Evolutionary conservation across 2,113 vertebrate genomes (phyloP), one percentile per base, ranked within the genome.

Genomic region (Cephalopholis sonnerati): DNA sequence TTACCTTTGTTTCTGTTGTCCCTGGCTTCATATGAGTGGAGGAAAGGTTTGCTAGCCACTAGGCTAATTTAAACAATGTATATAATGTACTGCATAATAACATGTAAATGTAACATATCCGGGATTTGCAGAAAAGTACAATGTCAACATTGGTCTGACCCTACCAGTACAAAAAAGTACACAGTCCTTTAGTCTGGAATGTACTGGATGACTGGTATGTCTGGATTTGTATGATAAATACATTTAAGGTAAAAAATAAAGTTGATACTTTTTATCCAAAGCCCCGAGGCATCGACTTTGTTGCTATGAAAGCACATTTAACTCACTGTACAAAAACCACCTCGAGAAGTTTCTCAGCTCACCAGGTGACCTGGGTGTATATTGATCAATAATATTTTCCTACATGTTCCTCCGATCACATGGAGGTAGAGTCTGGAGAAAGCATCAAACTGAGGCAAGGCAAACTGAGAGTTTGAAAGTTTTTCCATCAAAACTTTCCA

Each of bases 401-500:
- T 55, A 3, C 2, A 51, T 51, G 8, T 22, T 2, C 27, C 16
- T 59, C 25, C 24, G 22, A 68, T 18, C 25, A 51, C 18, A 13
- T 36, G 27, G 20, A 77, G 20, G 5, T n/a, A n/a, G 8, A n/a
- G 64, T 58, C 27, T 78, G 15, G 41, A 58, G 32, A 24, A 68
- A 59, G 7, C 7, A 12, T 51, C 50, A 15, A 55, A 44, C 6
- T 50, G 2, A 63, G 22, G 8, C 41, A 22, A 50, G 27, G 29
- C 10, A 18, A 41, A n/a, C 32, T 39, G 32, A 63, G 32, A 32
- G 17, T 4, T 36, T 32, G 58, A 63, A 63, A 63, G 36, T 53
- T 69, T 69, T 61, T 36, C 32, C 24, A 70, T 62, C 12, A 54
- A 71, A 71, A 29, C 66, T 44, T 78, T 44, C 17, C 50, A 61